Percentiles rank a stretch among this genome's conserved stretches.
phyloP scores from a whole-genome alignment of 2,113 vertebrate genomes.

The Cynoglossus semilaevis region DNA sequence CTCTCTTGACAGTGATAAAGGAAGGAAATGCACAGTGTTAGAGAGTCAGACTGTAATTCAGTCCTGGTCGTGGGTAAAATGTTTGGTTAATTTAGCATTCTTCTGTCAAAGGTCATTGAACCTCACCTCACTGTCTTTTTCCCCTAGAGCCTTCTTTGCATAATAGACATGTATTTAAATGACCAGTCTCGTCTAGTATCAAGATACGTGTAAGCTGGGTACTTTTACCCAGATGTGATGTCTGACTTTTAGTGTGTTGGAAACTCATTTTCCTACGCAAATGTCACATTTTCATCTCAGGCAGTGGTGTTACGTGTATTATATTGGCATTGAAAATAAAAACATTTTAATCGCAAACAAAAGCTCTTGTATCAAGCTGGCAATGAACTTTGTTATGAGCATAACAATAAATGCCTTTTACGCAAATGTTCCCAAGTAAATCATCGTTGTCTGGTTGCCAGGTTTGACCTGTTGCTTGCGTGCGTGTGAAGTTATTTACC shows the following conservation, averaged over 20 bases:
- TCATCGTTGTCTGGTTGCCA: too few relatives aligned
- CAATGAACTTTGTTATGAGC: too few relatives aligned
- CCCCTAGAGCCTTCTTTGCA: slow-evolving; percentile 29
- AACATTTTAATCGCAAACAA: too few relatives aligned
- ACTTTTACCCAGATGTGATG: slow-evolving; percentile 13
- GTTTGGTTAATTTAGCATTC: slow-evolving; percentile 20
- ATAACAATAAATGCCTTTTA: too few relatives aligned
- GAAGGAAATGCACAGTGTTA: slow-evolving; percentile 11
- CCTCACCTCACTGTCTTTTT: background rate
- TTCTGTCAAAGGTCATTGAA: too few relatives aligned
- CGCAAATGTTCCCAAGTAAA: too few relatives aligned
- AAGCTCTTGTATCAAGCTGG: too few relatives aligned
- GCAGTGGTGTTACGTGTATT: slow-evolving; percentile 14
- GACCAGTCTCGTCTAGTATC: too few relatives aligned
- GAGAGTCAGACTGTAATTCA: slow-evolving; percentile 31
- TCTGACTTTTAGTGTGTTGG: slow-evolving; percentile 20
- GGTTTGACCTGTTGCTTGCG: too few relatives aligned
- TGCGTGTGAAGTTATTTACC: too few relatives aligned
- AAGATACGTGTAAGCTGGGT: too few relatives aligned
- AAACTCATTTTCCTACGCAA: slow-evolving; percentile 39
- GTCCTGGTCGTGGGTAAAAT: slow-evolving; percentile 21
- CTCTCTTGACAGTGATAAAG: slow-evolving; percentile 35
- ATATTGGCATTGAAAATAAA: too few relatives aligned
- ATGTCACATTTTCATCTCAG: slow-evolving; percentile 33
- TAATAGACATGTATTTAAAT: slow-evolving; percentile 14